A percentile compares a stretch with the other conserved stretches of the same genome.
These are phyloP conservation scores for Furcifer pardalis DNA, from an alignment of 2,797 vertebrate species.

Conservation along the genomic window DNA sequence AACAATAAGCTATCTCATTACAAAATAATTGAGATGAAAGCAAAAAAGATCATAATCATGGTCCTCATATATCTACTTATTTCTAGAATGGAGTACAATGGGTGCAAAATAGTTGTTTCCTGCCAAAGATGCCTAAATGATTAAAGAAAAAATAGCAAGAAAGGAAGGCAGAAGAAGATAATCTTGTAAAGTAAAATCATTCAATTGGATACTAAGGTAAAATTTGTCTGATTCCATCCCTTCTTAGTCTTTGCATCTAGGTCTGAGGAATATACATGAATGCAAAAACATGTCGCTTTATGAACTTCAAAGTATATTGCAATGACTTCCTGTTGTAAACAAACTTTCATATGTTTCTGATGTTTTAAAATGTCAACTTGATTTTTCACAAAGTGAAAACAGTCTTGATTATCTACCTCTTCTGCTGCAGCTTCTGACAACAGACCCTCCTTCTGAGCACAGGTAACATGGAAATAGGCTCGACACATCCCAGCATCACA, in stretches of 20 bases:
- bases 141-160: background rate
- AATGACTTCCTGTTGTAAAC: background rate
- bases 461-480: conserved; percentile 97
- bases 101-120: background rate
- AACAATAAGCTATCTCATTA: background rate
- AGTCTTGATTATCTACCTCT: conserved; percentile 80
- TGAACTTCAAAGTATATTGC: background rate
- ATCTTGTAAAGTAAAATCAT: background rate
- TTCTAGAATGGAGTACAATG: background rate
- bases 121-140: background rate
- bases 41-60: background rate
- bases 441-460: conserved; percentile 96
- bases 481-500: conserved; percentile 99
- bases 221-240: background rate
- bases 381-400: background rate
- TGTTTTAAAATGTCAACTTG: background rate
- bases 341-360: background rate
- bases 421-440: conserved; percentile 98
- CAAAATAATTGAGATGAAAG: background rate
- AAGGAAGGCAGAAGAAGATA: background rate
- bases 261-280: background rate
- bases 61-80: background rate
- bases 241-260: background rate
- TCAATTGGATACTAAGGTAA: background rate
- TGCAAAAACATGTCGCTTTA: background rate